Conservation (phyloP, 2,888 invertebrate genomes). For the Coleophora flavipennella region DNA sequence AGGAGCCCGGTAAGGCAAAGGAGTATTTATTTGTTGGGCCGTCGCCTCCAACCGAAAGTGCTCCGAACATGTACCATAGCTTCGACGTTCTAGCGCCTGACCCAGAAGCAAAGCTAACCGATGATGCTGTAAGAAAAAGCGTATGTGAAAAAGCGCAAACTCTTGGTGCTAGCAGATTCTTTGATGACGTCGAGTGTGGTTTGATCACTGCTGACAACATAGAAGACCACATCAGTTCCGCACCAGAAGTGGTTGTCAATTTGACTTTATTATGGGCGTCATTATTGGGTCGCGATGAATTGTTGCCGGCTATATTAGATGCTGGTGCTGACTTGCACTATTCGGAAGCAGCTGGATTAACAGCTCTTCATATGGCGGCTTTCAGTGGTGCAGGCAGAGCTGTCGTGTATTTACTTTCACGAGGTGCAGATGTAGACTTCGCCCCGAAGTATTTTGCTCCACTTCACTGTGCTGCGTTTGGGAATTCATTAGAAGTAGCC, state of each 20-base stretch:
- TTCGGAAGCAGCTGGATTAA: constrained; percentile 80
- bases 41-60: constrained; percentile 85
- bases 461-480: constrained; percentile 91
- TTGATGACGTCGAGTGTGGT: constrained; percentile 83
- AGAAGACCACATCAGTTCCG: constrained; percentile 69
- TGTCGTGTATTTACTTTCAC: constrained; percentile 77
- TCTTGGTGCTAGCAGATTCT: constrained; percentile 76
- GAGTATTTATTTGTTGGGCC: constrained; percentile 86
- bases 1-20: constrained; percentile 64
- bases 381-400: constrained; percentile 83
- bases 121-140: constrained; percentile 79
- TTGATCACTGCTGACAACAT: constrained; percentile 75
- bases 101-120: constrained; percentile 78
- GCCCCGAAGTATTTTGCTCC: constrained; percentile 83
- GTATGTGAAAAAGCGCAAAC: constrained; percentile 80
- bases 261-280: constrained; percentile 81
- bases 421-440: constrained; percentile 79
- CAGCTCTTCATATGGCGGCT: constrained; percentile 82
- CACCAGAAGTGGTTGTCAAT: constrained; percentile 80
- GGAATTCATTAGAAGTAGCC: constrained; percentile 85
- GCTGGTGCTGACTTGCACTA: constrained; percentile 80
- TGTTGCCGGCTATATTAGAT: constrained; percentile 76
- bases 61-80: constrained; percentile 84
- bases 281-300: constrained; percentile 80
- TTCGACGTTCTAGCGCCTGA: constrained; percentile 80